Percentiles rank a stretch among this genome's conserved stretches.
These are phyloP conservation scores for Caenorhabditis wallacei DNA, from an alignment of 2,888 invertebrate genomes.

Conservation along the genomic window DNA sequence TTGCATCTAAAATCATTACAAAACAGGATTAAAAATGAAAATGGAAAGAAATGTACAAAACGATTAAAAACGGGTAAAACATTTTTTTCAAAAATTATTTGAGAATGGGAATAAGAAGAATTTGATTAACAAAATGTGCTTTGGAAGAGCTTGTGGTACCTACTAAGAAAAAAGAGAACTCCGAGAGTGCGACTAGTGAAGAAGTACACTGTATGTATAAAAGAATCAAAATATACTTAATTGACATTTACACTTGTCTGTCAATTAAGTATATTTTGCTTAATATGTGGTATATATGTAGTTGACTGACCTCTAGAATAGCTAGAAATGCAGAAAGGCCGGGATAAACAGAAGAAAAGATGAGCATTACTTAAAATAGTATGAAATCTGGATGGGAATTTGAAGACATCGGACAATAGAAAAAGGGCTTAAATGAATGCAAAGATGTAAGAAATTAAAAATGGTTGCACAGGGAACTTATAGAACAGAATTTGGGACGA, in stretches of 20 bases:
- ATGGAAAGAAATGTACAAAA: slow-evolving; percentile 31
- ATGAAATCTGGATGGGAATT: slow-evolving; percentile 14
- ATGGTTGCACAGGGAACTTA: slow-evolving; percentile 44
- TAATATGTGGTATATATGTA: slow-evolving; percentile 1
- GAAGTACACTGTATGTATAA: slow-evolving; percentile 26
- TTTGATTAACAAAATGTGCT: slow-evolving; percentile 34
- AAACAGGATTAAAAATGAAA: slow-evolving; percentile 42
- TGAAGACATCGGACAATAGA: slow-evolving; percentile 28
- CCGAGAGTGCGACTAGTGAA: slow-evolving; percentile 1
- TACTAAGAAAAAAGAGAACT: slow-evolving; percentile 7
- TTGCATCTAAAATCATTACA: slow-evolving; percentile 40
- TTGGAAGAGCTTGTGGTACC: slow-evolving; percentile 20
- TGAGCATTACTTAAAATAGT: slow-evolving; percentile 30
- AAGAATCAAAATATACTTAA: not conserved
- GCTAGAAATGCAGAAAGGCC: slow-evolving; percentile 34
- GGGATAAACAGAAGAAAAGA: slow-evolving; percentile 1
- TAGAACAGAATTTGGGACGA: slow-evolving; percentile 22
- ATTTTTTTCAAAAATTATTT: not conserved
- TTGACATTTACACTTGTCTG: not conserved
- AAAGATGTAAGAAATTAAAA: slow-evolving; percentile 2
- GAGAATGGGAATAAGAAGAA: slow-evolving; percentile 10
- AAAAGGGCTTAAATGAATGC: slow-evolving; percentile 17
- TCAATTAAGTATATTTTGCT: not conserved
- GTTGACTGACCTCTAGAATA: slow-evolving; percentile 34
- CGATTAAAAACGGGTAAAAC: slow-evolving; percentile 15